Evolutionary conservation across 2,797 vertebrate genomes (phyloP), one percentile per base, ranked within the genome.

Genomic region (Pteropus rufus): DNA sequence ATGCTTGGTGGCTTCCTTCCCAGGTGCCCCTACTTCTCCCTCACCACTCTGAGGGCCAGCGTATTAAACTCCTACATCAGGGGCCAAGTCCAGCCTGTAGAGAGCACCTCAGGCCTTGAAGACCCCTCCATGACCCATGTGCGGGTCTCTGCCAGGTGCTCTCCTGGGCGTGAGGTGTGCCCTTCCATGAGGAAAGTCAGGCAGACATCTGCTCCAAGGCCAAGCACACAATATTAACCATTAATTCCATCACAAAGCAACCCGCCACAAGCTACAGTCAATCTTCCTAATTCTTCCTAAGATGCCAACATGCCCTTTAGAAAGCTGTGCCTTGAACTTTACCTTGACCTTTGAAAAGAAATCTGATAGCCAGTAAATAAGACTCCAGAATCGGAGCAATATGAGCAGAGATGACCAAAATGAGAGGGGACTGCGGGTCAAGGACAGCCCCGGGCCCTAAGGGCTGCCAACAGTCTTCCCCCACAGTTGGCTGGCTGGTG

Each of bases 341-440:
- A 46, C 31, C 26, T 54, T 94, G 96, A 94, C 95, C 88, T 97
- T 96, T 82, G 41, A 84, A 41, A 90, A 91, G 96, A 93, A 96
- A 96, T 36, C 36, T 41, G 96, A 92, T 49, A 90, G 62, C 39
- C 72, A 36, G 70, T 93, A 95, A 96, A 62, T 67, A 96, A 79
- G 86, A 85, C 54, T 88, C 58, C 2, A n/a, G n/a, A 81, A 31
- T 23, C 2, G 2, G 56, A 52, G 72, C 24, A 29, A 23, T 21
- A 31, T 2, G 52, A 79, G 15, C 69, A 83, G 70, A 77, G 80
- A 36, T 7, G 44, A 34, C 77, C 80, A 69, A 76, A 80, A 7
- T 0, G 0, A 21, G n/a, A 8, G 21, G 24, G 18, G 39, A 52
- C 14, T 15, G 4, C 7, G 10, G 54, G n/a, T 54, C 16, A 46